Conservation (phyloP, 37 sponge, comb jelly and placozoan genomes). For the Tethya wilhelma region DNA sequence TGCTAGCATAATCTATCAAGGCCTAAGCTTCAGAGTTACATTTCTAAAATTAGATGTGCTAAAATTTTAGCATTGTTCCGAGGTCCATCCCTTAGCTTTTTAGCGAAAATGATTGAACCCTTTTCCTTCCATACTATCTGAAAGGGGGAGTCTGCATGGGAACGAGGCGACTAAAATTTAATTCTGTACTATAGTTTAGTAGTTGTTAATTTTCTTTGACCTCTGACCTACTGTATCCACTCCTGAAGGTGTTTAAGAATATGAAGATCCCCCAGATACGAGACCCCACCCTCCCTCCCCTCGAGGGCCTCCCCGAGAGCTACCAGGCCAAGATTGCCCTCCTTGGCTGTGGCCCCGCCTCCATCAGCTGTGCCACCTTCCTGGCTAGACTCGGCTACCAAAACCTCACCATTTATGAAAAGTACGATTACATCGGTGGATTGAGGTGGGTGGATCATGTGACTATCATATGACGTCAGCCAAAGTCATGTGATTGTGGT, state of each 20-base stretch:
- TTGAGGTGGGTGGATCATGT: slow-evolving; percentile 59
- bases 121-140: too few relatives aligned
- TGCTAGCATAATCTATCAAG: too few relatives aligned
- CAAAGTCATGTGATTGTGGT: background rate
- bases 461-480: background rate
- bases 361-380: slow-evolving; percentile 97
- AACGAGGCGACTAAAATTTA: background rate
- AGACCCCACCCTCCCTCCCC: slow-evolving; percentile 77
- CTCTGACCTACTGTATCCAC: background rate
- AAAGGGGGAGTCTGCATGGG: too few relatives aligned
- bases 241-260: slow-evolving; percentile 83
- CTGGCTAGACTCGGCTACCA: slow-evolving; percentile 92
- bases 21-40: too few relatives aligned
- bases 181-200: background rate
- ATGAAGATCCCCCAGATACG: slow-evolving; percentile 94
- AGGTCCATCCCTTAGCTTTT: too few relatives aligned
- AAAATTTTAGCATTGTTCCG: too few relatives aligned
- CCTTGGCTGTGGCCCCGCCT: slow-evolving; percentile 97
- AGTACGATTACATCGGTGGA: slow-evolving; percentile 90
- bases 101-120: too few relatives aligned
- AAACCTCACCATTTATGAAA: slow-evolving; percentile 91
- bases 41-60: too few relatives aligned
- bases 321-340: slow-evolving; percentile 94
- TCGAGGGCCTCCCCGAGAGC: slow-evolving; percentile 85
- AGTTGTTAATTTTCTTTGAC: background rate